Base-by-base conservation (phyloP, 1,140 invertebrate species). In the Drosophila navojoa region DNA sequence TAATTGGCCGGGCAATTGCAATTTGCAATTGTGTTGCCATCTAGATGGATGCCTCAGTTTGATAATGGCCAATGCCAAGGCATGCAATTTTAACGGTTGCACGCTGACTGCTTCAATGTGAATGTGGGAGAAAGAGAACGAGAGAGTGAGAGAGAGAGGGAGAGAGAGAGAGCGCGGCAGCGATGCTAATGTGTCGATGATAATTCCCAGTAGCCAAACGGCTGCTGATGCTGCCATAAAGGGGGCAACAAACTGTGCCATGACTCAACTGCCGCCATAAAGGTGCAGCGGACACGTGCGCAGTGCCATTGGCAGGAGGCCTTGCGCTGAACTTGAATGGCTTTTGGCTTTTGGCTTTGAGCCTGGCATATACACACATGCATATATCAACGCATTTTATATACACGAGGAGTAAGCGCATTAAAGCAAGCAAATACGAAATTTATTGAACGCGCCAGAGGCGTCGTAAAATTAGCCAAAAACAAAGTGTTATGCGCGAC, bases 401-500 rank as follows among this genome's bases (percentile, higher is more conserved):
- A 22, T 22, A 22, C 19, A 22, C 19, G 19, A 29, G 4, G 27
- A 29, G 27, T 70, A 60, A 49, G 25, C 15, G 59, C 42, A 59
- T 53, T 55, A 76, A 75, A 62, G 44, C 44, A 54, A 71, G 47
- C 53, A 72, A 73, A 79, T 60, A 60, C 73, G 58, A 74, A 74
- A 69, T 57, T 77, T 69, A 53, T 53, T 53, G 15, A 7, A 32
- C 50, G 54, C 50, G 59, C 44, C 77, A 50, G 66, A 69, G 71
- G 81, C 79, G 72, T 79, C 69, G 70, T 68, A 77, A 87, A 87
- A 87, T 87, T 87, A 87, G 84, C 84, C 76, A 76, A 82, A 29
- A 89, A 85, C 85, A 84, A 89, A 89, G 80, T 89, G 77, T 89
- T 90, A 89, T 87, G 84, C n/a, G 64, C 82, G 71, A 76, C 81